Percentiles rank a stretch among this genome's conserved stretches.
Evolutionary conservation across 2,797 vertebrate species (phyloP).

Genomic region (Anguilla megastoma): DNA sequence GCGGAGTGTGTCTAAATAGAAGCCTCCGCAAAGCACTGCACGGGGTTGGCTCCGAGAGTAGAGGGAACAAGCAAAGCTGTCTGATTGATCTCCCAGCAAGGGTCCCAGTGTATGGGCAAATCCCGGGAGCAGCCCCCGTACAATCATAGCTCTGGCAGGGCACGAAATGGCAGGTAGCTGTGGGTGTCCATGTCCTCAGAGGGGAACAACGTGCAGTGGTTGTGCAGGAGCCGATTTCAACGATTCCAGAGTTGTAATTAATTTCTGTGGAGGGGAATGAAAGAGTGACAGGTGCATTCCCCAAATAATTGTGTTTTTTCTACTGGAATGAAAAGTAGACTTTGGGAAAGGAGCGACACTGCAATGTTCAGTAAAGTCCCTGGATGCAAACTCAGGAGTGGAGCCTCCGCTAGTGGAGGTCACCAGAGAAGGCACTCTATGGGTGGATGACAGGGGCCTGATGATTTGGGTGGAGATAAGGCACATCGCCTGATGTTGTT

Average conservation of each 20-base stretch:
- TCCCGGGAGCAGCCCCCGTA: slow-evolving; percentile 33
- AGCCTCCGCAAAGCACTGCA: neutral
- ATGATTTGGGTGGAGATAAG: neutral
- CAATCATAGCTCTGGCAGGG: neutral
- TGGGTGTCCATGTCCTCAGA: neutral
- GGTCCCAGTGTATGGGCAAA: slow-evolving; percentile 15
- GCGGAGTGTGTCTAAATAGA: neutral
- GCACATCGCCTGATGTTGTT: neutral
- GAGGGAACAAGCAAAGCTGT: slow-evolving; percentile 14
- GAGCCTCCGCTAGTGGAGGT: neutral
- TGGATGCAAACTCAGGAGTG: neutral
- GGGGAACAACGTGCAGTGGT: neutral
- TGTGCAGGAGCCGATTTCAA: neutral
- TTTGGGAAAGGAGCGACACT: neutral
- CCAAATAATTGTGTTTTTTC: slow-evolving; percentile 53
- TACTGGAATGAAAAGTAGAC: slow-evolving; percentile 48
- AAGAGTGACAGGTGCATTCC: slow-evolving; percentile 49
- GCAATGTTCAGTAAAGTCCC: neutral
- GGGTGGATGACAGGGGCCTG: neutral
- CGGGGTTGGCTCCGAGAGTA: neutral
- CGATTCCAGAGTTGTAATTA: neutral
- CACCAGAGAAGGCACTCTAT: neutral
- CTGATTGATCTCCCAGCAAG: slow-evolving; percentile 22
- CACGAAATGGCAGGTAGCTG: slow-evolving; percentile 16
- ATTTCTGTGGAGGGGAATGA: slow-evolving; percentile 37